Evolutionary conservation across 1,140 invertebrate genomes (phyloP).

Genomic region (Homalodisca vitripennis): DNA sequence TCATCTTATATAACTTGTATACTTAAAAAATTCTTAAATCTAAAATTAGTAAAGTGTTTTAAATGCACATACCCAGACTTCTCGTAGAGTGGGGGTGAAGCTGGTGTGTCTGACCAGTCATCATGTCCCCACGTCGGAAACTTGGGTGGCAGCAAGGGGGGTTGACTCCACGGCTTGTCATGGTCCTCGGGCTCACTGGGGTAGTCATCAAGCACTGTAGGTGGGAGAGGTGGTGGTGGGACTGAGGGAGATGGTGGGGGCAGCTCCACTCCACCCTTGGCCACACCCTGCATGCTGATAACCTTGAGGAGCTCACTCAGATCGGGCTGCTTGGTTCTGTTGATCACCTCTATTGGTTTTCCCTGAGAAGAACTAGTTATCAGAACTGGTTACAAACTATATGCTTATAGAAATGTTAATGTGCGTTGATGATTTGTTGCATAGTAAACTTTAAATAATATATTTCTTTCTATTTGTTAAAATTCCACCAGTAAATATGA

Average conservation of each 20-base stretch:
- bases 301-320: background rate
- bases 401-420: no score
- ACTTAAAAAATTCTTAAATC: no score
- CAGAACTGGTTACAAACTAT: no score
- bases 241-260: background rate
- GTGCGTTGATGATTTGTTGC: no score
- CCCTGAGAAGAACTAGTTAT: constrained; percentile 48
- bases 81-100: constrained; percentile 65
- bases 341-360: constrained; percentile 57
- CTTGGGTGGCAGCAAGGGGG: constrained; percentile 48
- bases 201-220: constrained; percentile 15
- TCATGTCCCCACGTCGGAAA: constrained; percentile 50
- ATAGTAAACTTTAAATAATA: no score
- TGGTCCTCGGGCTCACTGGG: constrained; percentile 8
- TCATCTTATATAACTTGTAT: no score
- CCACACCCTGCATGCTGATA: background rate
- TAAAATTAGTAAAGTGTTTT: no score
- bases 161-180: constrained; percentile 26
- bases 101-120: constrained; percentile 48
- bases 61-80: constrained; percentile 50
- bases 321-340: background rate
- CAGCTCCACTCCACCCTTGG: background rate
- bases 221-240: constrained; percentile 32
- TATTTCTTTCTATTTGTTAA: no score
- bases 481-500: no score